phyloP scores from a whole-genome alignment of 2,797 vertebrate genomes.

The Enteromius argenteus region DNA sequence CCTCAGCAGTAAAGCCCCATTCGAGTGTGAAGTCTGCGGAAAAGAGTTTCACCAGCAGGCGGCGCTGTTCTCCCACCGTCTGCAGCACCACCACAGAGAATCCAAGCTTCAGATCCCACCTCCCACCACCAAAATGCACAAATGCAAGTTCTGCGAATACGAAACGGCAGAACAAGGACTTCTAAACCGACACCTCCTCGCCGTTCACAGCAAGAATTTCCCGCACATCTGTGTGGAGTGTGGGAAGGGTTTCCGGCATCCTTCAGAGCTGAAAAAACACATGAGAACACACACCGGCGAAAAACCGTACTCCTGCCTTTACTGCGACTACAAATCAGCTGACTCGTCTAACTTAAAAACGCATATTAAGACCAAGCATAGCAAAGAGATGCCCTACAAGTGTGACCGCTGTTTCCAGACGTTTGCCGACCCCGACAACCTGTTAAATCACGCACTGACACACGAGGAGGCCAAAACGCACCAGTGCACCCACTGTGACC shows the following conservation, averaged over 20 bases:
- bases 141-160: conserved; percentile 91
- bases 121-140: conserved; percentile 84
- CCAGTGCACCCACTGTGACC: conserved; percentile 88
- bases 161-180: conserved; percentile 89
- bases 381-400: conserved; percentile 85
- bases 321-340: conserved; percentile 87
- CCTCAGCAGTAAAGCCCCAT: conserved; percentile 83
- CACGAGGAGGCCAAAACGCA: conserved; percentile 90
- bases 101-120: conserved; percentile 61
- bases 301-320: conserved; percentile 89
- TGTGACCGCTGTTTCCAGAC: conserved; percentile 90
- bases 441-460: conserved; percentile 82
- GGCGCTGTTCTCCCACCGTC: conserved; percentile 86
- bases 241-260: conserved; percentile 89
- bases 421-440: conserved; percentile 85
- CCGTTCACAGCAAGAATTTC: conserved; percentile 90
- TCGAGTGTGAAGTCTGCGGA: conserved; percentile 85
- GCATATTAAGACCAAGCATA: conserved; percentile 88
- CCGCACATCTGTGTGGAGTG: conserved; percentile 90
- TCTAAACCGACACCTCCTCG: conserved; percentile 87
- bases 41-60: conserved; percentile 85
- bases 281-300: conserved; percentile 92
- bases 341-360: conserved; percentile 92
- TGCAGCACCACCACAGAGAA: conserved; percentile 84
- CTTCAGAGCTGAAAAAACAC: conserved; percentile 91